Conservation (phyloP, 1,140 invertebrate species). For the Solen grandis region DNA sequence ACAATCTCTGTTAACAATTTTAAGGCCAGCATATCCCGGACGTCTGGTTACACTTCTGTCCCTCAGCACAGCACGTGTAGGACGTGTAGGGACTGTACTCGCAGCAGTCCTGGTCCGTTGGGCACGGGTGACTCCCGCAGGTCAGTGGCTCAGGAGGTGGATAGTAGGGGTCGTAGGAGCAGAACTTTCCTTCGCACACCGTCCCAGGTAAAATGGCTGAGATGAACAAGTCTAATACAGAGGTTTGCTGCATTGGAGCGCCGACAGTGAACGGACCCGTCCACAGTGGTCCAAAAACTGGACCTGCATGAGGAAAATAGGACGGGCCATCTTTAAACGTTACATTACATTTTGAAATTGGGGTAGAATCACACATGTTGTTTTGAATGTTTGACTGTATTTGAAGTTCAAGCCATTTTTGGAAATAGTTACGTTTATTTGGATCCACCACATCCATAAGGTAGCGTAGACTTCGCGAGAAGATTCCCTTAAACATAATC, state of each 20-base stretch:
- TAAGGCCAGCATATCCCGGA: conserved; percentile 59
- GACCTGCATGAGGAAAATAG: conserved; percentile 61
- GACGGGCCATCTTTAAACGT: conserved; percentile 64
- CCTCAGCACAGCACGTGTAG: conserved; percentile 62
- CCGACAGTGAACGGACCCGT: conserved; percentile 61
- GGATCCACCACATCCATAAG: conserved; percentile 59
- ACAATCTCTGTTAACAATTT: too few relatives aligned
- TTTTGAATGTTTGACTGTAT: conserved; percentile 50
- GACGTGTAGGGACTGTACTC: conserved; percentile 66
- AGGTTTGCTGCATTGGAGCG: conserved; percentile 64
- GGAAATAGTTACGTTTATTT: conserved; percentile 25
- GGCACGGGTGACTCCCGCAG: conserved; percentile 61
- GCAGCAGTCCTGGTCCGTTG: conserved; percentile 58
- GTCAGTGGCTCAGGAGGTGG: conserved; percentile 63
- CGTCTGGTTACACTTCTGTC: conserved; percentile 60
- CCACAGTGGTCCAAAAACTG: conserved; percentile 65
- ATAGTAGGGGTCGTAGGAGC: conserved; percentile 57
- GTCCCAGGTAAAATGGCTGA: conserved; percentile 57
- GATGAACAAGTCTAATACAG: conserved; percentile 62
- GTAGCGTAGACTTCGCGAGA: conserved; percentile 61
- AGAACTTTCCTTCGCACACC: conserved; percentile 54
- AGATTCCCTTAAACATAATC: conserved; percentile 65
- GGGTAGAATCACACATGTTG: conserved; percentile 58
- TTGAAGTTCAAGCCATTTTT: conserved; percentile 57
- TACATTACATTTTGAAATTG: conserved; percentile 62